These are phyloP conservation scores for Acanthurus leucopareius DNA, from an alignment of 2,797 vertebrate genomes.

Conservation along the genomic window DNA sequence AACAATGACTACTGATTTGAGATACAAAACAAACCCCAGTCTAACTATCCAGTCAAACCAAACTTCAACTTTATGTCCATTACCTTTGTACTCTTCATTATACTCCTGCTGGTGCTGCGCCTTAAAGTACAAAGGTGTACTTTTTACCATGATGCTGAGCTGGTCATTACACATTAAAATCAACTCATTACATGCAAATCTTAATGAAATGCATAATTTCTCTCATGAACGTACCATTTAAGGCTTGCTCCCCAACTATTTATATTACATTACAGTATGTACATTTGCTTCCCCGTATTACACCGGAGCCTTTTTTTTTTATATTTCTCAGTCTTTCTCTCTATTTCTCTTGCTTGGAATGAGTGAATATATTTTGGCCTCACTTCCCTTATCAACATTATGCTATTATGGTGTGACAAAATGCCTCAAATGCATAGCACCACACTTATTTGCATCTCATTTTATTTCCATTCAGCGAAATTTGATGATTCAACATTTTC, in stretches of 20 bases:
- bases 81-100: too few relatives aligned
- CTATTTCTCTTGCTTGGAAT: constrained; percentile 50
- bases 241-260: constrained; percentile 24
- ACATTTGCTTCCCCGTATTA: constrained; percentile 33
- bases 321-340: constrained; percentile 47
- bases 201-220: constrained; percentile 20
- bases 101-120: too few relatives aligned
- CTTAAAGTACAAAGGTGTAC: too few relatives aligned
- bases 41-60: too few relatives aligned
- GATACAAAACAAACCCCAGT: too few relatives aligned
- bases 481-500: constrained; percentile 80
- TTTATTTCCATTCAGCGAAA: constrained; percentile 77
- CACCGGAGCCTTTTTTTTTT: constrained; percentile 34
- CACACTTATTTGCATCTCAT: constrained; percentile 85
- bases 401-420: constrained; percentile 79
- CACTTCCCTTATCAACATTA: constrained; percentile 77
- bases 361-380: constrained; percentile 68
- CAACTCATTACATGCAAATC: constrained; percentile 31
- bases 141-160: too few relatives aligned
- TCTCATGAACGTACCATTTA: constrained; percentile 42
- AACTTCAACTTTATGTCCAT: too few relatives aligned
- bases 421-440: constrained; percentile 77
- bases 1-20: too few relatives aligned
- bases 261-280: constrained; percentile 23
- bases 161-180: constrained; percentile 29